Conservation (phyloP, 2,888 invertebrate genomes). For the Nomada fabriciana region DNA sequence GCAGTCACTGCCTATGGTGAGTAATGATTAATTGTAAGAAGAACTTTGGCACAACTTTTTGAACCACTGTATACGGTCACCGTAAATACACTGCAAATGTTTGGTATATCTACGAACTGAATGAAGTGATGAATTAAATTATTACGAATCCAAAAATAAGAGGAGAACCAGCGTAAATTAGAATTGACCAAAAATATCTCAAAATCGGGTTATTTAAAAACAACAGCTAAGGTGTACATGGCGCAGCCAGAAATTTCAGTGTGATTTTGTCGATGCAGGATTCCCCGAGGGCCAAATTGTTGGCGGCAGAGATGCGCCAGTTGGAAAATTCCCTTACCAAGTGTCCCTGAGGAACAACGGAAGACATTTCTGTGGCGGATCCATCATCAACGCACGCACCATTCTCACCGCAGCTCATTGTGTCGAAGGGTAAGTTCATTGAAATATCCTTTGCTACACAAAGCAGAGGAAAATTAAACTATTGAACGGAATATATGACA, state of each 20-base stretch:
- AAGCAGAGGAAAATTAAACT: no score
- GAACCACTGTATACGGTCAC: neutral
- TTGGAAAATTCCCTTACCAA: constrained; percentile 86
- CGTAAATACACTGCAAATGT: no score
- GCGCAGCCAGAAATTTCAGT: neutral
- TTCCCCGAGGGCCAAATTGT: constrained; percentile 67
- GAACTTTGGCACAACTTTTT: neutral
- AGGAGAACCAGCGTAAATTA: no score
- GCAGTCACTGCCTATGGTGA: constrained; percentile 30
- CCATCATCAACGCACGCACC: constrained; percentile 85
- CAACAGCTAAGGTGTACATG: neutral
- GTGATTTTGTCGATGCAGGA: constrained; percentile 36
- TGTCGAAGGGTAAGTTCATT: constrained; percentile 82
- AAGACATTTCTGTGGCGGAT: constrained; percentile 87
- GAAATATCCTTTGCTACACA: neutral
- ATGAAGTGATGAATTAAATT: no score
- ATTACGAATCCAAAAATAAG: no score
- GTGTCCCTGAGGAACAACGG: constrained; percentile 85
- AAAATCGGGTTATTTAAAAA: neutral
- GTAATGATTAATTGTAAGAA: neutral
- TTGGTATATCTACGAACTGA: no score
- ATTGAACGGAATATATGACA: no score
- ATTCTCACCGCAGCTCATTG: constrained; percentile 87
- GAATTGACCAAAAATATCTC: no score
- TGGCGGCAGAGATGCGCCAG: constrained; percentile 86